Evolutionary conservation across 2,113 vertebrate genomes (phyloP), one percentile per base, ranked within the genome.

Genomic region (Eulemur macaco): DNA sequence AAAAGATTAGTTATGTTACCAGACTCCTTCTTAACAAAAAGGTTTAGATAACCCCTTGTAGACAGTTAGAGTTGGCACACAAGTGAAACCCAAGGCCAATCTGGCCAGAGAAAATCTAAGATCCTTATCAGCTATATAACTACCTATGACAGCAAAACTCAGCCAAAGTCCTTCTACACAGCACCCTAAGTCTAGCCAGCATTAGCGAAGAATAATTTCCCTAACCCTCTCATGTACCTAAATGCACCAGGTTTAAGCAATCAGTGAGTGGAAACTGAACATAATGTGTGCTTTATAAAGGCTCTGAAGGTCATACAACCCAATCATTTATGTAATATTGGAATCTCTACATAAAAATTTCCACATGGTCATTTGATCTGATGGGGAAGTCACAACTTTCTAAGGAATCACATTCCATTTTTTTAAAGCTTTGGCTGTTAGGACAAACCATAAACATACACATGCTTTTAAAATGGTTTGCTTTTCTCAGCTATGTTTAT

Each of bases 281-380:
- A 60, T 31, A 50, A 87, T 68, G 39, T 45, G 8, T 76, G 45
- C 8, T 68, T 91, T 74, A 63, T 52, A 82, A 82, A 91, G 45
- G 29, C 6, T n/a, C 77, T 69, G 52, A 27, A 84, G 52, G 23
- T 63, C n/a, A 54, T 37, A 63, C 3, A 50, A 25, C 29, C 20
- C 45, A 60, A 87, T 73, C 17, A 68, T 68, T 83, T 83, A 56
- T 37, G 27, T 85, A 86, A 91, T 50, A 74, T 12, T 91, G 29
- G 88, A 86, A 91, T 45, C n/a, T 47, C 34, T 42, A 69, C 52
- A 86, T 25, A 81, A 90, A 90, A 86, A 90, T 58, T 25, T 91
- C 45, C n/a, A n/a, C 31, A 21, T 77, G 52, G 13, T 58, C 64
- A 90, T 84, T 77, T 77, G 47, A 31, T 42, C 56, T 60, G 39